Percentiles rank a stretch among this genome's conserved stretches.
phyloP scores from a whole-genome alignment of 2,797 vertebrate species.

The Loriculus beryllinus region DNA sequence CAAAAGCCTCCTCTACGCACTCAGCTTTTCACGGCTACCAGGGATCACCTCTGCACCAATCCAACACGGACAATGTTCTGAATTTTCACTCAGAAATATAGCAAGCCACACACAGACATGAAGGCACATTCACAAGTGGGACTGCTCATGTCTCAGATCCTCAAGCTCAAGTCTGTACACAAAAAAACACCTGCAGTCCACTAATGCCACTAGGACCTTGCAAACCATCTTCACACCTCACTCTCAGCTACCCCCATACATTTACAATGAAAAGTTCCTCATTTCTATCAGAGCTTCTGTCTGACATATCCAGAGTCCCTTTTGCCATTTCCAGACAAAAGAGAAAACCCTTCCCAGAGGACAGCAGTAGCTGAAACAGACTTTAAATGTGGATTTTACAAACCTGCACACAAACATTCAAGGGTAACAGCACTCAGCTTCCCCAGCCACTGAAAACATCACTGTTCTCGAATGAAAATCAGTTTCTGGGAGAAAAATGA shows the following conservation, averaged over 20 bases:
- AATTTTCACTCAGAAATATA: background rate
- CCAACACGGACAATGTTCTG: background rate
- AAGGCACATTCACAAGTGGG: background rate
- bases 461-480: background rate
- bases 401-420: background rate
- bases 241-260: background rate
- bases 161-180: background rate
- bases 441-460: background rate
- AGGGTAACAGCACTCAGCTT: background rate
- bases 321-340: too few species aligned
- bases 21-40: background rate
- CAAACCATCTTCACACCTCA: background rate
- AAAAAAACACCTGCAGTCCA: background rate
- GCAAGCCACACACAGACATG: background rate
- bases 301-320: fast-evolving
- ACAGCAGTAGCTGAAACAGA: background rate
- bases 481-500: background rate
- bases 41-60: background rate
- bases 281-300: background rate
- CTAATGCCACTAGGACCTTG: background rate
- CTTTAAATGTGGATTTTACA: background rate
- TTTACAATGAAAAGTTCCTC: background rate
- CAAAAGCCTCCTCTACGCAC: background rate
- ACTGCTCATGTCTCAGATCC: background rate
- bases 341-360: background rate